Evolutionary conservation across 2,888 invertebrate species (phyloP).

Genomic region (Exocentrus adspersus): DNA sequence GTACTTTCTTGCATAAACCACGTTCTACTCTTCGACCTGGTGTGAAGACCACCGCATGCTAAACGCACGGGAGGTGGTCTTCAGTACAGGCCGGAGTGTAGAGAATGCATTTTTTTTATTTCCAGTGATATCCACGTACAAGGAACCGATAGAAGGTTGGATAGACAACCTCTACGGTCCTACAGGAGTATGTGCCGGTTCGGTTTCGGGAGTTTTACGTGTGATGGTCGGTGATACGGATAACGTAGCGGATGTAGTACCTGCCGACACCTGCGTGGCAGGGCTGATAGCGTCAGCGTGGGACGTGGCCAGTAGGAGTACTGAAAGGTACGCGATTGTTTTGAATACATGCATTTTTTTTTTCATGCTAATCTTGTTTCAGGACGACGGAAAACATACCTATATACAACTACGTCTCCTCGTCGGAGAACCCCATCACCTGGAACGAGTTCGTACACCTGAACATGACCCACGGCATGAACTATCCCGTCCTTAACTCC

Average conservation of each 20-base stretch:
- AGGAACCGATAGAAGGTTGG: slow-evolving; percentile 69
- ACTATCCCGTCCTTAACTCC: slow-evolving; percentile 66
- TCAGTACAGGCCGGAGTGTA: not conserved
- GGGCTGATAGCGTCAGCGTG: slow-evolving; percentile 71
- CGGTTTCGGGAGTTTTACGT: slow-evolving; percentile 69
- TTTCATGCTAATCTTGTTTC: not conserved
- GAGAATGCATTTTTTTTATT: too few relatives aligned
- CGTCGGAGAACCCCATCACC: slow-evolving; percentile 78
- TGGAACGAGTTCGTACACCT: slow-evolving; percentile 77
- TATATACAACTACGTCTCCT: slow-evolving; percentile 89
- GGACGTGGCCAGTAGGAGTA: slow-evolving; percentile 54
- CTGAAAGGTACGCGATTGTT: slow-evolving; percentile 13
- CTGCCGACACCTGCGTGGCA: slow-evolving; percentile 74
- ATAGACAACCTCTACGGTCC: slow-evolving; percentile 77
- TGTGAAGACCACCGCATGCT: not conserved
- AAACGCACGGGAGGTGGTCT: not conserved
- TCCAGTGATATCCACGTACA: slow-evolving; percentile 58
- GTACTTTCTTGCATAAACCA: slow-evolving; percentile 58
- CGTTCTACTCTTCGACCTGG: not conserved
- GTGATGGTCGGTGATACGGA: slow-evolving; percentile 66
- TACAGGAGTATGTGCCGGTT: slow-evolving; percentile 66
- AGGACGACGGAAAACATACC: slow-evolving; percentile 56
- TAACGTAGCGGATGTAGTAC: slow-evolving; percentile 71
- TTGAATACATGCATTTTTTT: not conserved
- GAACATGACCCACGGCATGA: slow-evolving; percentile 65